A percentile compares a stretch with the other conserved stretches of the same genome.
These are phyloP conservation scores for Diloba caeruleocephala DNA, from an alignment of 2,888 invertebrate genomes.

Conservation along the genomic window DNA sequence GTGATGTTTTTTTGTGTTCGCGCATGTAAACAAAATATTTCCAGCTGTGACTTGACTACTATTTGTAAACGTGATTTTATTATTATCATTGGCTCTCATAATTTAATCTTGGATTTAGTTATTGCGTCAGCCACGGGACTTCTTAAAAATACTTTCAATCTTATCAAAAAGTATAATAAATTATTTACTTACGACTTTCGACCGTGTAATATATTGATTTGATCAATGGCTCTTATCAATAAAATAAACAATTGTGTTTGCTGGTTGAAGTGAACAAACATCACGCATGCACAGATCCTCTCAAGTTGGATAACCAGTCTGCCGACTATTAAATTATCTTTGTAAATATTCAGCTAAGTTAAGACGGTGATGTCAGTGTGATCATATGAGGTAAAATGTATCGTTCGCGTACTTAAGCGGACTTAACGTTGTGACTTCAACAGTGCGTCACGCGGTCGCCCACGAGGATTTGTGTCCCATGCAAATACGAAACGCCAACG, in stretches of 20 bases:
- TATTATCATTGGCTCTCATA: slow-evolving; percentile 19
- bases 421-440: slow-evolving; percentile 54
- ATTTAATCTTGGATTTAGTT: slow-evolving; percentile 9
- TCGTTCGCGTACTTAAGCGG: slow-evolving; percentile 69
- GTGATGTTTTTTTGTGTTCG: slow-evolving; percentile 23
- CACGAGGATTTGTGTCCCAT: slow-evolving; percentile 62
- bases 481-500: slow-evolving; percentile 64
- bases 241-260: slow-evolving; percentile 8
- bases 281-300: slow-evolving; percentile 16
- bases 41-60: slow-evolving; percentile 37
- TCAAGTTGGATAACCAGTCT: slow-evolving; percentile 63
- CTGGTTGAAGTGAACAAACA: slow-evolving; percentile 17
- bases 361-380: slow-evolving; percentile 78
- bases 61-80: slow-evolving; percentile 43
- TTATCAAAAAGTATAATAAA: slow-evolving; percentile 2
- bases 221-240: slow-evolving; percentile 11
- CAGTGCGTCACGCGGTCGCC: slow-evolving; percentile 73
- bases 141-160: not conserved
- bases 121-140: slow-evolving; percentile 13
- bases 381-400: slow-evolving; percentile 72
- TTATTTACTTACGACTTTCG: not conserved
- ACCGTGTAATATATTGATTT: not conserved
- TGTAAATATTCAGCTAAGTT: slow-evolving; percentile 74
- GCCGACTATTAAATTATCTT: slow-evolving; percentile 51
- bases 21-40: slow-evolving; percentile 39